Evolutionary conservation across 2,888 invertebrate genomes (phyloP).

Genomic region (Sphaerophoria taeniata): DNA sequence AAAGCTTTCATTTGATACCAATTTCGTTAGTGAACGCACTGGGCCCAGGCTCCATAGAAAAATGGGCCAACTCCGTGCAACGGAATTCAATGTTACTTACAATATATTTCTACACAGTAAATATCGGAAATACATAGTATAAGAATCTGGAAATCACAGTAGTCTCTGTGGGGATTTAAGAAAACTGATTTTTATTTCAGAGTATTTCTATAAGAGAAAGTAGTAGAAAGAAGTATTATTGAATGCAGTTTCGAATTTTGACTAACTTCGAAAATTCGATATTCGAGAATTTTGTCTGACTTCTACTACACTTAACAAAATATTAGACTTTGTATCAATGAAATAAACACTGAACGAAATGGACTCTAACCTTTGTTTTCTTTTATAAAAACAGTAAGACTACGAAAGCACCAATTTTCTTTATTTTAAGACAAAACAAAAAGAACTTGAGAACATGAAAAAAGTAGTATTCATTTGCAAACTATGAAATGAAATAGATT

Average conservation of each 20-base stretch:
- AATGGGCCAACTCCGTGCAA: no score
- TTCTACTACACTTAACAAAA: no score
- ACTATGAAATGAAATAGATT: not conserved
- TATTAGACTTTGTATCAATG: no score
- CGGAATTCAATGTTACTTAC: constrained; percentile 15
- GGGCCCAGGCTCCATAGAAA: not conserved
- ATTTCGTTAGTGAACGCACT: no score
- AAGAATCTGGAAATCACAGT: constrained; percentile 15
- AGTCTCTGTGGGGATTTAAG: not conserved
- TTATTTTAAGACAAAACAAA: constrained; percentile 17
- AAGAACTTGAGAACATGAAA: not conserved
- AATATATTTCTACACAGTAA: not conserved
- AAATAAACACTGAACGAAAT: not conserved
- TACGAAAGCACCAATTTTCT: constrained; percentile 25
- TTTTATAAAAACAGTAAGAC: constrained; percentile 1
- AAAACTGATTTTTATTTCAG: no score
- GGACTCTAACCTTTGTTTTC: constrained; percentile 2
- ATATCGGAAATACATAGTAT: constrained; percentile 23
- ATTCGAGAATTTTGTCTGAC: no score
- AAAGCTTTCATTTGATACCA: no score
- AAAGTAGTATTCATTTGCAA: not conserved
- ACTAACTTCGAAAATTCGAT: no score
- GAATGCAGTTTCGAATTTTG: no score
- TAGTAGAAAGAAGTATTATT: no score
- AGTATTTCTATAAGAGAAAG: no score